Base-by-base conservation (phyloP, 2,113 vertebrate genomes). In the Takifugu flavidus region DNA sequence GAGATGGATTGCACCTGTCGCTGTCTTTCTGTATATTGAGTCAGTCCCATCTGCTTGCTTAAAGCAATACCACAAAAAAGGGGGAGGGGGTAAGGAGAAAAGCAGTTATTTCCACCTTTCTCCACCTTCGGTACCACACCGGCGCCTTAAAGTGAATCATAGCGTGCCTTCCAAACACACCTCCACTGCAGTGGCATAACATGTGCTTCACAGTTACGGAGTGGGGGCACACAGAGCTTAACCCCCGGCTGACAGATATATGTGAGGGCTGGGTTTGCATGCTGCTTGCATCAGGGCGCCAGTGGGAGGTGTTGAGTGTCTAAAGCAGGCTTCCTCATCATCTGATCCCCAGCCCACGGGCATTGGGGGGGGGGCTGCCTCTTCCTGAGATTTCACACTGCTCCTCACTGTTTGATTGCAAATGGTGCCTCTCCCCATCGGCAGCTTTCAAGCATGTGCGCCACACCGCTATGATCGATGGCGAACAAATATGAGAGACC, bases 311-410 rank as follows among this genome's bases (percentile, higher is more conserved):
- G 87, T 85, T 64, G 75, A 86, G 83, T 84, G 86, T 89, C 85
- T 87, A 86, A 87, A 86, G 85, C 89, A 89, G 89, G 85, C 88
- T 89, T 90, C 85, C 79, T 88, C 87, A 86, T 86, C 79, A 83
- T 90, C 89, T 91, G 89, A 91, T 91, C 90, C 87, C 83, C 80
- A 86, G 88, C 90, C 89, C 88, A 88, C 80, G 78, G 89, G 86
- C 82, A 86, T 80, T 8, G 42, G 2, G 79, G 84, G 86, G 88
- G 83, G 85, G 84, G 87, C 84, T 87, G 83, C 88, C 82, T 89
- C 87, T 89, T 88, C 87, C 86, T 89, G 88, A 88, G 86, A 89
- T 89, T 88, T 91, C 86, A 90, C 86, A 91, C 83, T 79, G 86
- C 86, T 86, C 70, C 78, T 83, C 83, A 85, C 79, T 75, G 87